Percentiles rank a stretch among this genome's conserved stretches.
Evolutionary conservation across 2,888 invertebrate species (phyloP).

Genomic region (Mechanitis messenoides): DNA sequence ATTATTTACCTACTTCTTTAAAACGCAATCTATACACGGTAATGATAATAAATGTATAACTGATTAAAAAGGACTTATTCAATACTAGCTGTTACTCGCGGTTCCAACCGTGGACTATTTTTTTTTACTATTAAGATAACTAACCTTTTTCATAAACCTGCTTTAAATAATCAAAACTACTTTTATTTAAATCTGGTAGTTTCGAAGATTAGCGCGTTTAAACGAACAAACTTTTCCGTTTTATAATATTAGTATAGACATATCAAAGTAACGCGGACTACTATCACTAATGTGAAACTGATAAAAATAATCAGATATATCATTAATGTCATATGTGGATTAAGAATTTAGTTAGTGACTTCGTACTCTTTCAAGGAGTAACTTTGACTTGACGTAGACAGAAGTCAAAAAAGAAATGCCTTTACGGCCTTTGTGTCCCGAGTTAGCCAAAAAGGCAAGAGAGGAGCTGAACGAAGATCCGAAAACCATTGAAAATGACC

Average conservation of each 20-base stretch:
- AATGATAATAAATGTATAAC: too few species aligned
- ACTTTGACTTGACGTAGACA: neutral
- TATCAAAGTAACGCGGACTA: neutral
- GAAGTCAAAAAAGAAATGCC: slow-evolving; percentile 37
- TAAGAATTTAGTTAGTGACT: slow-evolving; percentile 10
- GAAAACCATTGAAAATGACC: slow-evolving; percentile 56
- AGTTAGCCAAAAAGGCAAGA: slow-evolving; percentile 58
- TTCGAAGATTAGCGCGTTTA: too few species aligned
- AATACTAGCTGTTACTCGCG: too few species aligned
- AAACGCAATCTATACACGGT: too few species aligned
- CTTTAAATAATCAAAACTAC: too few species aligned
- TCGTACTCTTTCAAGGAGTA: neutral
- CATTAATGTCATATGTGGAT: slow-evolving; percentile 13
- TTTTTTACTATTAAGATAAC: too few species aligned
- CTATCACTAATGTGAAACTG: slow-evolving; percentile 1
- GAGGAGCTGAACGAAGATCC: slow-evolving; percentile 74
- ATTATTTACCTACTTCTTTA: too few species aligned
- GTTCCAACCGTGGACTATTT: too few species aligned
- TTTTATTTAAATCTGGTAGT: too few species aligned
- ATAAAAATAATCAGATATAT: slow-evolving; percentile 20
- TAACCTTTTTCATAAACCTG: too few species aligned
- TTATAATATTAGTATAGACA: too few species aligned
- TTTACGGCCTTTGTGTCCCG: slow-evolving; percentile 45
- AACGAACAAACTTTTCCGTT: too few species aligned
- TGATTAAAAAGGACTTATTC: neutral